Base-by-base conservation (phyloP, 2,888 invertebrate species). In the Dryobotodes eremita region DNA sequence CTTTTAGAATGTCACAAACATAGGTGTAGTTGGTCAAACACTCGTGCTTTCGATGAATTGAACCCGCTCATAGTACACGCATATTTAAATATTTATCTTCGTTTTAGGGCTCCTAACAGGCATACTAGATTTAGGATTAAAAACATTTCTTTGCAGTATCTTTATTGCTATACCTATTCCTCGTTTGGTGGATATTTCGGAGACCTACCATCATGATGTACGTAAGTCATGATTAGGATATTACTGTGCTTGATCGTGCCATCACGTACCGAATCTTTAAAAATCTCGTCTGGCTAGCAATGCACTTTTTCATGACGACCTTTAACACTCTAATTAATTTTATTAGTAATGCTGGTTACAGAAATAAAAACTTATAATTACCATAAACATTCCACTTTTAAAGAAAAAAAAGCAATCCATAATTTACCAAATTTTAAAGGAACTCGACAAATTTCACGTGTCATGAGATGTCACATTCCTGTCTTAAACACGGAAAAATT, bases 391-490 rank as follows among this genome's bases (percentile, higher is more conserved):
- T 68, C 36, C 10, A 62, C 5, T 15, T 66, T 61, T 46, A 65
- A 65, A 72, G 42, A n/a, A 53, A 69, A 62, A 53, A 71, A 31
- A 5, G 36, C 3, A 15, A 46, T 5, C 2, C 4, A 5, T 0
- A 55, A 75, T 73, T 72, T 71, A 68, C 80, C 57, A 64, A 64
- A 57, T 59, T 20, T 11, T 36, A 68, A 64, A 50, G 71, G 31
- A 78, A 79, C 17, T 77, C 70, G 62, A 72, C 48, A 68, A 77
- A 70, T 46, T 70, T 17, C n/a, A n/a, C n/a, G n/a, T 26, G 31
- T n/a, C n/a, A n/a, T n/a, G 42, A 75, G 59, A 75, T 61, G 68
- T 62, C 48, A 76, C 75, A 76, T 79, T 81, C 59, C 65, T 72
- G 71, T 71, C 20, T 42, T 69, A 66, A 83, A 81, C 46, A 50